Percentiles rank a stretch among this genome's conserved stretches.
phyloP scores from a whole-genome alignment of 2,888 invertebrate genomes.

The Mesorhabditis sp. region DNA sequence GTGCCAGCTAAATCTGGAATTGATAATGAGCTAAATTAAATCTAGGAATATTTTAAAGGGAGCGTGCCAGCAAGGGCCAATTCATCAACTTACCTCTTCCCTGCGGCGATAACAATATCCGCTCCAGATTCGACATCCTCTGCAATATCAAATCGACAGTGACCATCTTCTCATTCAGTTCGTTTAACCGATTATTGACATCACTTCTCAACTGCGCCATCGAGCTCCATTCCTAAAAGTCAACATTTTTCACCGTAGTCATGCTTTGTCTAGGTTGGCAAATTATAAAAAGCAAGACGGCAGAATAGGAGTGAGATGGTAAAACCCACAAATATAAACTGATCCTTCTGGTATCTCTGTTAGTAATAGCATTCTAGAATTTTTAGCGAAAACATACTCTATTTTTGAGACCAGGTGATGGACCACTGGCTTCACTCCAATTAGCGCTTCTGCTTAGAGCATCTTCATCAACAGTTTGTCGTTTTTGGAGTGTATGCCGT shows the following conservation, averaged over 20 bases:
- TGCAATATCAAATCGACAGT: slow-evolving; percentile 36
- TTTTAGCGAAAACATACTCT: slow-evolving; percentile 7
- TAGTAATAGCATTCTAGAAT: background rate
- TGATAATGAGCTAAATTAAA: background rate
- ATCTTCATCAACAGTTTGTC: slow-evolving; percentile 47
- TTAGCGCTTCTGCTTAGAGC: slow-evolving; percentile 32
- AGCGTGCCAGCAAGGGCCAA: slow-evolving; percentile 28
- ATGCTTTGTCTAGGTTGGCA: background rate
- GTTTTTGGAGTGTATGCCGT: slow-evolving; percentile 29
- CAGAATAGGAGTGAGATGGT: background rate
- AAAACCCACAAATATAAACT: background rate
- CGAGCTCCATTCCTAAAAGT: slow-evolving; percentile 34
- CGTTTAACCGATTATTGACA: slow-evolving; percentile 41
- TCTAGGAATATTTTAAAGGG: slow-evolving; percentile 12
- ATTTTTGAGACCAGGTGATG: background rate
- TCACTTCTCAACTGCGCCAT: slow-evolving; percentile 38
- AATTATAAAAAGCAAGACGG: background rate
- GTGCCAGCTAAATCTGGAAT: slow-evolving; percentile 22
- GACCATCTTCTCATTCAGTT: slow-evolving; percentile 35
- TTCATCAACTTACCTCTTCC: background rate
- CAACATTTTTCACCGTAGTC: background rate
- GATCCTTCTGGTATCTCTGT: background rate
- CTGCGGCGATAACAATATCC: slow-evolving; percentile 13
- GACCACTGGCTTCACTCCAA: slow-evolving; percentile 24
- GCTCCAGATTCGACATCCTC: slow-evolving; percentile 21